phyloP scores from a whole-genome alignment of 2,888 invertebrate genomes.

The Isotomurus palustris region DNA sequence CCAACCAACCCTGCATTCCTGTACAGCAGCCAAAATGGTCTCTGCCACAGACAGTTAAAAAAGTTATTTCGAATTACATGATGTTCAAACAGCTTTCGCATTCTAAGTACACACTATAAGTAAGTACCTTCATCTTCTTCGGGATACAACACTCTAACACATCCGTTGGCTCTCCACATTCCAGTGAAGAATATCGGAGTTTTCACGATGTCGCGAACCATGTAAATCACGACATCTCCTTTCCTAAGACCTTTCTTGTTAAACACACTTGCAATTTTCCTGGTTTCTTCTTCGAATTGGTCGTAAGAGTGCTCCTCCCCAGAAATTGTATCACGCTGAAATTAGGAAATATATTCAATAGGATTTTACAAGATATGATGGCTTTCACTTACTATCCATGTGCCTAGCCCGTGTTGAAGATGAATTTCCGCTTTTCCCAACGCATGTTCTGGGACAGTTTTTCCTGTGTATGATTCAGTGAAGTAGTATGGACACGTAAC shows the following conservation, averaged over 20 bases:
- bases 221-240: slow-evolving; percentile 40
- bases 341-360: no score
- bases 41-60: no score
- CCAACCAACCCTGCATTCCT: slow-evolving; percentile 40
- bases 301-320: slow-evolving; percentile 24
- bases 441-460: no score
- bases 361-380: no score
- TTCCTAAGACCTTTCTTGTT: slow-evolving; percentile 31
- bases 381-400: no score
- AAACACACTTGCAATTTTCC: slow-evolving; percentile 24
- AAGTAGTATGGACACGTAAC: no score
- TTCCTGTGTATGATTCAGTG: no score
- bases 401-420: no score
- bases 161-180: slow-evolving; percentile 43
- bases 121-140: slow-evolving; percentile 39
- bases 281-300: slow-evolving; percentile 14
- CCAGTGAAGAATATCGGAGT: slow-evolving; percentile 33
- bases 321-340: slow-evolving; percentile 22
- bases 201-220: slow-evolving; percentile 39
- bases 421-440: no score
- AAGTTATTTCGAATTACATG: no score
- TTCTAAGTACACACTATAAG: no score
- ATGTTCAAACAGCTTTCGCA: no score
- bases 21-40: slow-evolving; percentile 27
- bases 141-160: slow-evolving; percentile 34